Conservation (phyloP, 1,140 invertebrate species). For the Heliconius eleuchia region DNA sequence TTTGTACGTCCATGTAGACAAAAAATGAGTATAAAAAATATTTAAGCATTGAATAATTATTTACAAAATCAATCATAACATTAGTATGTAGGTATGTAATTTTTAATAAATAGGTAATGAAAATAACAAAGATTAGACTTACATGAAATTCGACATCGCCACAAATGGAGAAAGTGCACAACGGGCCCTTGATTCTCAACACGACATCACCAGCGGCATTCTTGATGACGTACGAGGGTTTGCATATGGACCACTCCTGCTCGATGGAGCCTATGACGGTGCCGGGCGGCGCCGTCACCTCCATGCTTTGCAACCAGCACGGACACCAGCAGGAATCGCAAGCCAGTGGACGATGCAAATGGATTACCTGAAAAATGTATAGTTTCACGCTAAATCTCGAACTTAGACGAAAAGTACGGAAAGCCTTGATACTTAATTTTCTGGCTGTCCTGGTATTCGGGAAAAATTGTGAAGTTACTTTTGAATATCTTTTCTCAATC, state of each 20-base stretch:
- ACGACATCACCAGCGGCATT: constrained; percentile 89
- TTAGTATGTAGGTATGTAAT: no score
- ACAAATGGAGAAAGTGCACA: constrained; percentile 90
- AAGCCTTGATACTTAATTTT: no score
- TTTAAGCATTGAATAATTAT: no score
- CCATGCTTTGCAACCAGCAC: constrained; percentile 92
- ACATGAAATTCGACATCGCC: constrained; percentile 89
- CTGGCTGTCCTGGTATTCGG: no score
- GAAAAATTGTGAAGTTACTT: no score
- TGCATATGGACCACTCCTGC: constrained; percentile 92
- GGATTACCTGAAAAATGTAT: constrained; percentile 82
- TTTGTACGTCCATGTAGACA: no score
- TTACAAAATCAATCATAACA: no score
- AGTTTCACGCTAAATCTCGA: not conserved
- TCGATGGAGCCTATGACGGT: constrained; percentile 88
- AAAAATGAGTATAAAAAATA: no score
- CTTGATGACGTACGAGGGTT: constrained; percentile 90
- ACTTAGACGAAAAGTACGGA: not conserved
- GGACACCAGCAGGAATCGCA: constrained; percentile 91
- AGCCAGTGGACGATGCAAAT: constrained; percentile 87
- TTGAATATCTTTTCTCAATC: no score
- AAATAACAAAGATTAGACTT: constrained; percentile 40
- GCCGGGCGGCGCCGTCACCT: constrained; percentile 88
- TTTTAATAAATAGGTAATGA: no score
- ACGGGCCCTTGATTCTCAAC: constrained; percentile 91